Conservation (phyloP, 2,888 invertebrate genomes). For the Drosophila austrosaltans region DNA sequence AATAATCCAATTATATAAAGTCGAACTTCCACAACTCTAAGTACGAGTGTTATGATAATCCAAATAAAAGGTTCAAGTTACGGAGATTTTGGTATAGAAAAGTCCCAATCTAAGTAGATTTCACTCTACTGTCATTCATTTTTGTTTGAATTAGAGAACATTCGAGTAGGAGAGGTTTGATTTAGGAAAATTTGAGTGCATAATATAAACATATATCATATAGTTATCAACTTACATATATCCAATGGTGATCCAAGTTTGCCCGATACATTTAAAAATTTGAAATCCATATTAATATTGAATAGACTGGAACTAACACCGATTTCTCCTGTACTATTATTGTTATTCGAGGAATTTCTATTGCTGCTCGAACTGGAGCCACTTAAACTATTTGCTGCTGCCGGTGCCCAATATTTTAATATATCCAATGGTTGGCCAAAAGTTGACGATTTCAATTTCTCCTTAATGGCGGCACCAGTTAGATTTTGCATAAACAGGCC, state of each 20-base stretch:
- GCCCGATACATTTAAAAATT: conserved; percentile 82
- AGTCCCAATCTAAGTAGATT: too few relatives aligned
- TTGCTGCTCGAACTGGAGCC: conserved; percentile 19
- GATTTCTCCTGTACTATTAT: conserved; percentile 17
- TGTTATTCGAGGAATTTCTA: background rate
- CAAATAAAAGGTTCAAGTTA: too few relatives aligned
- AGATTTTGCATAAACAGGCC: conserved; percentile 74
- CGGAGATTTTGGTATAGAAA: too few relatives aligned
- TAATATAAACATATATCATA: too few relatives aligned
- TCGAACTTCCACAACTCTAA: too few relatives aligned
- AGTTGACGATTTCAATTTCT: conserved; percentile 75
- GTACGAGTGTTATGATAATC: too few relatives aligned
- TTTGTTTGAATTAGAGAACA: too few relatives aligned
- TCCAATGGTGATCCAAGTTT: conserved; percentile 80
- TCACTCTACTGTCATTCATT: too few relatives aligned
- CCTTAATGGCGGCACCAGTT: conserved; percentile 75
- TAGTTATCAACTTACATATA: conserved; percentile 74
- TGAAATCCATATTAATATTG: conserved; percentile 67
- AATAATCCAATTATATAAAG: too few relatives aligned
- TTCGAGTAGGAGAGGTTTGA: too few relatives aligned
- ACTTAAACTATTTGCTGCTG: conserved; percentile 73
- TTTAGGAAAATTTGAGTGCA: too few relatives aligned
- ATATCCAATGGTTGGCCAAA: conserved; percentile 69
- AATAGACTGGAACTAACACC: conserved; percentile 55
- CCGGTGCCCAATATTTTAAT: conserved; percentile 57